These are phyloP conservation scores for Herminia tarsipennalis DNA, from an alignment of 2,888 invertebrate species.

Conservation along the genomic window DNA sequence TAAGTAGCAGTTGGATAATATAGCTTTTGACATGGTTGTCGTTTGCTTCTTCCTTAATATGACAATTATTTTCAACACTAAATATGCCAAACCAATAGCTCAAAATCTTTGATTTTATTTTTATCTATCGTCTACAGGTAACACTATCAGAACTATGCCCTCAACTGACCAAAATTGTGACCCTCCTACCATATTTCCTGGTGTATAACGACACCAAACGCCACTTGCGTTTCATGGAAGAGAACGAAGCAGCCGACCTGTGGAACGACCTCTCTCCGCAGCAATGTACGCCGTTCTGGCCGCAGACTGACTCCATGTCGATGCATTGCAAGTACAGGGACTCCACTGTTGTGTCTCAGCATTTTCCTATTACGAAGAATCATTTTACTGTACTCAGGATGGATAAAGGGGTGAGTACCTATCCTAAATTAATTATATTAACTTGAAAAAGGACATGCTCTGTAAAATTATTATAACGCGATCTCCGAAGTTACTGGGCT, in stretches of 20 bases:
- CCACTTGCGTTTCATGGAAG: conserved; percentile 91
- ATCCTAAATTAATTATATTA: too few relatives aligned
- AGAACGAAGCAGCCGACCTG: conserved; percentile 93
- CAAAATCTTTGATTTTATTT: background rate
- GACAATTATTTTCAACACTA: too few relatives aligned
- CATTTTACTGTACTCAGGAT: conserved; percentile 92
- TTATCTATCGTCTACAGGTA: conserved; percentile 63
- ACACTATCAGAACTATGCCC: conserved; percentile 90
- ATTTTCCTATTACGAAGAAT: conserved; percentile 89
- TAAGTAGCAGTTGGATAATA: too few relatives aligned
- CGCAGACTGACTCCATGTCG: conserved; percentile 91
- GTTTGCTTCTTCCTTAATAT: too few relatives aligned
- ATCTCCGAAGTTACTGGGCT: too few relatives aligned
- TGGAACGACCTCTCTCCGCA: conserved; percentile 91
- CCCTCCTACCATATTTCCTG: conserved; percentile 91
- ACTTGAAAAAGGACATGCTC: too few relatives aligned
- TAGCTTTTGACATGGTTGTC: too few relatives aligned
- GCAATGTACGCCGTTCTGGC: conserved; percentile 92
- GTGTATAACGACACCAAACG: conserved; percentile 89
- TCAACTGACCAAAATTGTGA: conserved; percentile 91
- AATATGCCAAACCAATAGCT: too few relatives aligned
- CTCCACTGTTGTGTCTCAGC: conserved; percentile 91
- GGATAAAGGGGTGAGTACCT: conserved; percentile 92
- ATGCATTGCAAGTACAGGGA: conserved; percentile 93
- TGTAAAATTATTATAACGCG: too few relatives aligned